phyloP scores from a whole-genome alignment of 1,140 invertebrate genomes.

The Leptestheria dahalacensis region DNA sequence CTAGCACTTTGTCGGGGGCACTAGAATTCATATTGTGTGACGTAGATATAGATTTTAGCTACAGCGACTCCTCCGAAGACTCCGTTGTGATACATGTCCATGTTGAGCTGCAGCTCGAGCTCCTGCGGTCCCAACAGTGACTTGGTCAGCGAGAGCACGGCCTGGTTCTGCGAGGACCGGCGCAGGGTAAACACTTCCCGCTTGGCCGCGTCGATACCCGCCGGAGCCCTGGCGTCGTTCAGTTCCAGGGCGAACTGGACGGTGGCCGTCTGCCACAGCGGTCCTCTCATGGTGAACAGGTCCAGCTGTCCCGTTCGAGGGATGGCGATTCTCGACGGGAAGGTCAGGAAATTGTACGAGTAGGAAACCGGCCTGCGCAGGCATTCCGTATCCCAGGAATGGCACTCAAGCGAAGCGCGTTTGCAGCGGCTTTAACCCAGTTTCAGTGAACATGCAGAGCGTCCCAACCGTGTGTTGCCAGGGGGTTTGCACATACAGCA shows the following conservation, averaged over 20 bases:
- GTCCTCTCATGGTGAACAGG: constrained; percentile 69
- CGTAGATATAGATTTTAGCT: constrained; percentile 66
- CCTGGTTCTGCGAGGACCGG: constrained; percentile 40
- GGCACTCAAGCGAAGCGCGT: constrained; percentile 47
- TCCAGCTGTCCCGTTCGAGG: constrained; percentile 48
- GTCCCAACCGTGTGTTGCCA: not conserved
- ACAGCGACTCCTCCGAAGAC: constrained; percentile 58
- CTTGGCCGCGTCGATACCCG: constrained; percentile 39
- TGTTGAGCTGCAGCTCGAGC: constrained; percentile 65
- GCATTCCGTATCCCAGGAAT: constrained; percentile 48
- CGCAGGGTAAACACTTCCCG: constrained; percentile 7
- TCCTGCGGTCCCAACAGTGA: constrained; percentile 72
- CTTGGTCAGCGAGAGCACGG: constrained; percentile 50
- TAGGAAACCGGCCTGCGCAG: constrained; percentile 59
- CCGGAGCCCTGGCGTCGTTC: constrained; percentile 40
- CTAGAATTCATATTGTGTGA: constrained; percentile 69
- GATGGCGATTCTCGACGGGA: constrained; percentile 65
- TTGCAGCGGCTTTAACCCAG: constrained; percentile 56
- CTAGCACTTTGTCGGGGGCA: not conserved
- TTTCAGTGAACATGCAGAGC: not conserved
- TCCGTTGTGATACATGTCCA: constrained; percentile 61
- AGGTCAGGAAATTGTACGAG: constrained; percentile 80
- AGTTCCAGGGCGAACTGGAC: constrained; percentile 60
- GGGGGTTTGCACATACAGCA: not conserved
- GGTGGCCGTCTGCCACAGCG: constrained; percentile 45